Conservation (phyloP, 53 echinoderm and acorn worm genomes). For the Actinopyga echinites region DNA sequence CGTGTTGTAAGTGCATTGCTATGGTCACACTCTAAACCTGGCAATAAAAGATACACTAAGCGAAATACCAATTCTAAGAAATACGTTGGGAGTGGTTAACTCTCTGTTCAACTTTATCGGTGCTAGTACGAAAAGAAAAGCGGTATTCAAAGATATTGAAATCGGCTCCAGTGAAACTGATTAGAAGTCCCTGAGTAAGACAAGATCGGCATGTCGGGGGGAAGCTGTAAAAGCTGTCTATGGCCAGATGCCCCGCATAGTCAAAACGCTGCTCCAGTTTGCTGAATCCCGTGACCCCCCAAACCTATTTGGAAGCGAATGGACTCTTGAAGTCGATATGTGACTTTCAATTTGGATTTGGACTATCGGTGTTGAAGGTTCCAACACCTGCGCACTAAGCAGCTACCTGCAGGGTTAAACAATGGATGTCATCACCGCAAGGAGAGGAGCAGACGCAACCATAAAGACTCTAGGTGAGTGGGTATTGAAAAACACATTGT, state of each 20-base stretch:
- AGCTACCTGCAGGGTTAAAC: slow-evolving; percentile 14
- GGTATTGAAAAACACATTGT: too few species aligned
- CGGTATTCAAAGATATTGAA: neutral
- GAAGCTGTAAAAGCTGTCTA: neutral
- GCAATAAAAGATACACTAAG: neutral
- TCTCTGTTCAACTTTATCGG: neutral
- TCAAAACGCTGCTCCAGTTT: neutral
- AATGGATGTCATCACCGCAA: neutral
- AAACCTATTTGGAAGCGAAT: too few species aligned
- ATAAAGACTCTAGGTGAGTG: neutral
- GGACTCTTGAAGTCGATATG: neutral
- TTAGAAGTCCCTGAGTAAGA: neutral
- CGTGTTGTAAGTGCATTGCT: neutral
- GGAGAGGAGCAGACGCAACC: neutral
- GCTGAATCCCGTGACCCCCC: neutral
- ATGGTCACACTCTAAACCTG: neutral
- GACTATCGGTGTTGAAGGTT: neutral
- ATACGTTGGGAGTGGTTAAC: neutral
- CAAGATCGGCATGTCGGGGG: neutral
- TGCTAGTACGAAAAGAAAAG: neutral
- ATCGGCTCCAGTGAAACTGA: neutral
- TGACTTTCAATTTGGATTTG: neutral
- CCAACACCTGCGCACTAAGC: neutral
- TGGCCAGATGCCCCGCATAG: neutral
- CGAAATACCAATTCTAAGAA: neutral